Evolutionary conservation across 2,113 vertebrate genomes (phyloP), one percentile per base, ranked within the genome.

Genomic region (Boulengeromyrus knoepffleri): DNA sequence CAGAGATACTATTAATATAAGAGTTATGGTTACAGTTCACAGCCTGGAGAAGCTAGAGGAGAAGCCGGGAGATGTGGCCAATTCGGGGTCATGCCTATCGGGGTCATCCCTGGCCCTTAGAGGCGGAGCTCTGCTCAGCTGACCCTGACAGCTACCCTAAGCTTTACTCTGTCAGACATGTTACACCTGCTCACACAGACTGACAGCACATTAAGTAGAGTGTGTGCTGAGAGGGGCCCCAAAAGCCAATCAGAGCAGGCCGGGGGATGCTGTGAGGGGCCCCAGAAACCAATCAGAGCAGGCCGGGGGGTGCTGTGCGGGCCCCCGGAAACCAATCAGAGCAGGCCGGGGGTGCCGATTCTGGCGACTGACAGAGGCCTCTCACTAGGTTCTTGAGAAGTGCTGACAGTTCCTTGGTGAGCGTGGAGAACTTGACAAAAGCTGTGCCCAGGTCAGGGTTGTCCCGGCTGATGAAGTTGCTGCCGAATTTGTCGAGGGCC

Each of bases 311-410:
- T 50, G 47, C 85, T n/a, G 24, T 10, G 19, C 0, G 15, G 77
- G 74, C 0, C n/a, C 74, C 10, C 56, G 56, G 56, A 62, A 62
- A 24, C 19, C 21, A 21, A 62, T 24, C 56, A 7, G 56, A 62
- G 24, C 13, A 50, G 0, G 49, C 3, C 49, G 0, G 13, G 5
- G 19, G 19, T 56, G 53, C 53, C 5, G 53, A 56, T 56, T 21
- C 53, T 56, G 58, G 58, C n/a, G 6, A 66, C 10, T 45, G 45
- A 85, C 83, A 46, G 45, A 13, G n/a, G 58, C 83, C 15, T 42
- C 98, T 99, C 94, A 99, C 99, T 98, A 99, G 95, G 95, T 99
- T 99, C 95, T 99, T 99, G 95, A 99, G 97, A 87, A 99, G 96
- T 0, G 97, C 97, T 1, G 99, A 99, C 77, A 99, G 96, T 93